These are phyloP conservation scores for Hassar affinis DNA, from an alignment of 2,113 vertebrate genomes.

Conservation along the genomic window DNA sequence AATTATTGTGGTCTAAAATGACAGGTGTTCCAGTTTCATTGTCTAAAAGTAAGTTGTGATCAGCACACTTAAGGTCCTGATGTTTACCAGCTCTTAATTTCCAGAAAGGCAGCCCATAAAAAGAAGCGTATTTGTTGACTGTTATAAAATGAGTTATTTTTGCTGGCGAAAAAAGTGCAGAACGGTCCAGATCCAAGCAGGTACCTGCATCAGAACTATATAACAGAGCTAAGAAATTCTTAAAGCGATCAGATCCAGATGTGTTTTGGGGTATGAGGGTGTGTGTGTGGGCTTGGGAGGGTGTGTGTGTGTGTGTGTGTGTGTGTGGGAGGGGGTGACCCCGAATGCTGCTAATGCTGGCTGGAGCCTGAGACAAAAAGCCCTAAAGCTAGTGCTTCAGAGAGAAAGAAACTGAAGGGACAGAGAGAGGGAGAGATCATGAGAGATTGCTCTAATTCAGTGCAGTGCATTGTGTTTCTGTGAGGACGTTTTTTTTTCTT, in stretches of 20 bases:
- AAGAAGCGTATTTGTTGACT: not conserved
- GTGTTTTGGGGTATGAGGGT: not conserved
- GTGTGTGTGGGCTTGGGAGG: not conserved
- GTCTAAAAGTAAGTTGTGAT: not conserved
- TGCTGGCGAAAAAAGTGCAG: not conserved
- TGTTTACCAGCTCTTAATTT: not conserved
- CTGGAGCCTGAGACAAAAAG: conserved; percentile 2
- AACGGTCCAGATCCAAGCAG: not conserved
- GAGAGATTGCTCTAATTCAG: not conserved
- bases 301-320: not conserved
- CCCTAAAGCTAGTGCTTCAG: not conserved
- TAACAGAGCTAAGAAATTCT: no score
- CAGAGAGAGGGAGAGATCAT: not conserved
- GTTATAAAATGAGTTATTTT: not conserved
- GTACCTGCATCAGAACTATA: not conserved
- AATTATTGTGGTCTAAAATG: no score
- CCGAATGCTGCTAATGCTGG: not conserved
- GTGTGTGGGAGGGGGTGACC: conserved; percentile 8
- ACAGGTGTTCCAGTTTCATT: no score
- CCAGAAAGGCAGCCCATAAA: not conserved
- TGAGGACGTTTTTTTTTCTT: not conserved
- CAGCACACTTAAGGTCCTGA: not conserved
- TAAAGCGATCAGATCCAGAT: conserved; percentile 16
- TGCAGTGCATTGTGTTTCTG: not conserved
- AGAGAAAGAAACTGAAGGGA: not conserved